Evolutionary conservation across 1,140 invertebrate species (phyloP).

Genomic region (Drosophila rufa): DNA sequence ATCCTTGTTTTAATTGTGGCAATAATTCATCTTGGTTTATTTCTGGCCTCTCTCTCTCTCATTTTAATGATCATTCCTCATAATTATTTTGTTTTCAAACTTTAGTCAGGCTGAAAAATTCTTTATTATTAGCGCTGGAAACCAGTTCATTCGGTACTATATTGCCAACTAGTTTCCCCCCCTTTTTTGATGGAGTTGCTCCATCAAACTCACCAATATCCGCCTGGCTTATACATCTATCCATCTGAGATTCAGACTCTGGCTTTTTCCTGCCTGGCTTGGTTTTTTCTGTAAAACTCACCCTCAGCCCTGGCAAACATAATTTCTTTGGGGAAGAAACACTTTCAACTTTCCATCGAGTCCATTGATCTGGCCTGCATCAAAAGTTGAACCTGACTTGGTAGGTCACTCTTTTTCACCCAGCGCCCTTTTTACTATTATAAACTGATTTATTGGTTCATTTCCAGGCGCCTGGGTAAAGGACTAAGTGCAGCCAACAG

Average conservation of each 20-base stretch:
- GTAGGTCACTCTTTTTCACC: constrained; percentile 37
- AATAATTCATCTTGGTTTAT: background rate
- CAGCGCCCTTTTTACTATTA: constrained; percentile 63
- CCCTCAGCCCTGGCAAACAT: constrained; percentile 53
- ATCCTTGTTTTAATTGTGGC: too few species aligned
- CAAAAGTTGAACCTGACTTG: constrained; percentile 67
- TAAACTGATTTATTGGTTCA: constrained; percentile 83
- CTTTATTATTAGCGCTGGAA: background rate
- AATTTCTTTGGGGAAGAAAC: constrained; percentile 57
- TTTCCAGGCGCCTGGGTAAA: constrained; percentile 55
- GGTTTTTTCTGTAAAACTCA: background rate
- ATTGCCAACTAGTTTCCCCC: background rate
- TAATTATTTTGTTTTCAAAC: background rate
- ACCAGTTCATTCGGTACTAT: constrained; percentile 3
- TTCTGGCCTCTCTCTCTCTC: too few species aligned
- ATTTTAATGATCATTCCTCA: background rate
- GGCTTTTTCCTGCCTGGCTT: background rate
- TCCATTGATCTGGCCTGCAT: constrained; percentile 62
- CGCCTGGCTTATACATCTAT: background rate
- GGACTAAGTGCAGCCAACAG: constrained; percentile 48
- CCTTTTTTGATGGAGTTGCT: background rate
- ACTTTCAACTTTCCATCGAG: constrained; percentile 59
- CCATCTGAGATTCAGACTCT: constrained; percentile 6
- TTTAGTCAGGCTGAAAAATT: background rate
- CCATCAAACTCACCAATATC: constrained; percentile 5